A percentile compares a stretch with the other conserved stretches of the same genome.
Evolutionary conservation across 1,140 invertebrate genomes (phyloP).

Genomic region (Ceratoteleas bidentatus): DNA sequence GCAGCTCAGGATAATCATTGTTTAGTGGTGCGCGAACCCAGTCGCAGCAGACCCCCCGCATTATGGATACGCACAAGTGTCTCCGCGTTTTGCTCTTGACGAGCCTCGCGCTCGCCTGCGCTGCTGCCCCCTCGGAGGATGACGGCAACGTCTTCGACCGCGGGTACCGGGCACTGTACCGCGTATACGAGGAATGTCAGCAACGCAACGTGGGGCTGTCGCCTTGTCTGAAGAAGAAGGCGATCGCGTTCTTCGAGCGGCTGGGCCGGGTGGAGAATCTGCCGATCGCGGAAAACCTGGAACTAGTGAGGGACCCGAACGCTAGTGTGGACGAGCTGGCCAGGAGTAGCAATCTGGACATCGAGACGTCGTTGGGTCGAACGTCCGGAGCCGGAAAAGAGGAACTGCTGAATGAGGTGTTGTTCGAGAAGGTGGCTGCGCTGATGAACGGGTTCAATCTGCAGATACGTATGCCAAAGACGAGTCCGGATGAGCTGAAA

Average conservation of each 20-base stretch:
- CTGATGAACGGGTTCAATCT: constrained; percentile 88
- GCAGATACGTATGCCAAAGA: constrained; percentile 88
- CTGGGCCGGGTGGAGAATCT: constrained; percentile 86
- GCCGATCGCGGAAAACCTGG: constrained; percentile 85
- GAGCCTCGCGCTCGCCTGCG: constrained; percentile 44
- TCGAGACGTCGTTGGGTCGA: constrained; percentile 85
- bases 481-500: constrained; percentile 85
- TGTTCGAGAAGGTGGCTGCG: constrained; percentile 86
- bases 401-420: constrained; percentile 84
- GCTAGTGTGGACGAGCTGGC: constrained; percentile 69
- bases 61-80: constrained; percentile 71
- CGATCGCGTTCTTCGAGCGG: constrained; percentile 88
- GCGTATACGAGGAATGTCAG: constrained; percentile 79
- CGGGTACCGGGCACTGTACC: constrained; percentile 76
- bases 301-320: constrained; percentile 80
- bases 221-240: constrained; percentile 90
- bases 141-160: constrained; percentile 73
- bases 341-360: constrained; percentile 83
- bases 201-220: constrained; percentile 82
- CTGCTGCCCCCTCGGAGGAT: constrained; percentile 62
- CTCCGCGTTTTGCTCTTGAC: constrained; percentile 64
- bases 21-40: constrained; percentile 70
- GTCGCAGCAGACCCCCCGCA: constrained; percentile 17
- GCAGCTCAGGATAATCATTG: constrained; percentile 71
- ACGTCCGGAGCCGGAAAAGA: constrained; percentile 84